phyloP scores from a whole-genome alignment of 2,113 vertebrate genomes.

The Bombycilla garrulus region DNA sequence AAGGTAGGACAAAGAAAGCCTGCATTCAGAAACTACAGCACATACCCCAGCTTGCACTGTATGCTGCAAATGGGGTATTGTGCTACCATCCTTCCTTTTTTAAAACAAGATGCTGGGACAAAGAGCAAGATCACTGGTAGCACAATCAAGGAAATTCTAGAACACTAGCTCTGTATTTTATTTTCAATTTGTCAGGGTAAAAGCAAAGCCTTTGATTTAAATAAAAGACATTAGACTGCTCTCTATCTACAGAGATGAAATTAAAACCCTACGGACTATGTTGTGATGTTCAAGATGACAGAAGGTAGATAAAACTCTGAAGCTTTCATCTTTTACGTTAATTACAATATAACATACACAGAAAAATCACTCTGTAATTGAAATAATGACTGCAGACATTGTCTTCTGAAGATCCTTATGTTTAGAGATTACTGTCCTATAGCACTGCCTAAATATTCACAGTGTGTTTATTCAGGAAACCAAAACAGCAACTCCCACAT shows the following conservation, averaged over 20 bases:
- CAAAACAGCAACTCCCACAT: not conserved
- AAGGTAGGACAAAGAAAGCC: not conserved
- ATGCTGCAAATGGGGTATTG: not conserved
- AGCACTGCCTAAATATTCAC: slow-evolving; percentile 6
- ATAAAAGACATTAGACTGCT: slow-evolving; percentile 41
- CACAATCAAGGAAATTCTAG: slow-evolving; percentile 58
- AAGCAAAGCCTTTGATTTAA: slow-evolving; percentile 76
- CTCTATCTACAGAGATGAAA: slow-evolving; percentile 34
- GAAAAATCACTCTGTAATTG: slow-evolving; percentile 46
- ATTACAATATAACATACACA: slow-evolving; percentile 19
- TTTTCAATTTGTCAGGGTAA: slow-evolving; percentile 21
- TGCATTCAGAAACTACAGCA: not conserved
- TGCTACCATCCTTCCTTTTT: not conserved
- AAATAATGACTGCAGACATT: slow-evolving; percentile 40
- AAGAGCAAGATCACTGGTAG: slow-evolving; percentile 39
- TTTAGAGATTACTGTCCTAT: slow-evolving; percentile 28
- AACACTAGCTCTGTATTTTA: slow-evolving; percentile 34
- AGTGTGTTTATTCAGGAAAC: slow-evolving; percentile 26
- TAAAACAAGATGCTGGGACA: slow-evolving; percentile 9
- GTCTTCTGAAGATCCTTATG: slow-evolving; percentile 56
- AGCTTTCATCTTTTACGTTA: slow-evolving; percentile 77
- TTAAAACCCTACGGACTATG: slow-evolving; percentile 34
- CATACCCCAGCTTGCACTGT: not conserved
- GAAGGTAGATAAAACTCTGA: slow-evolving; percentile 31
- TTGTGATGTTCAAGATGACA: slow-evolving; percentile 70